Evolutionary conservation across 2,797 vertebrate species (phyloP), one percentile per base, ranked within the genome.

Genomic region (Enteromius radiatus): DNA sequence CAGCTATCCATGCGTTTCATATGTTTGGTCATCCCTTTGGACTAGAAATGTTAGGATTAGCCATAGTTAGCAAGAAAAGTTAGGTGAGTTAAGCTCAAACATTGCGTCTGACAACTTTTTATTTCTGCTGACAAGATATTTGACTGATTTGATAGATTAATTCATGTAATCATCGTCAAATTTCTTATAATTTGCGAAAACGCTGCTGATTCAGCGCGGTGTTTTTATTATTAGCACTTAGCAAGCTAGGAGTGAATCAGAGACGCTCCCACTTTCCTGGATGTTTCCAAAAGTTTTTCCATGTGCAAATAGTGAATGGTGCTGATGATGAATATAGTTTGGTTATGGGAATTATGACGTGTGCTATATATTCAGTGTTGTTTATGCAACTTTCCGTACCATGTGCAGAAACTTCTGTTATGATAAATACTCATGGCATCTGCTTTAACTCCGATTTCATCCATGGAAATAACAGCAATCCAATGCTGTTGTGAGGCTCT

Each of bases 211-310:
- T 54, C 8, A 56, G 61, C 47, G 1, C 15, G 5, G 26, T 65
- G 59, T 74, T 65, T 10, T 75, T 75, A 82, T 74, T 65, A 75
- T 75, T 75, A 82, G 70, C 71, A 75, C 61, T 56, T 56, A 77
- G 80, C 80, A 75, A 54, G 71, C 47, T 81, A 81, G 64, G 15
- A 43, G 14, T 43, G 19, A 31, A 28, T 3, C 12, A 36, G 19
- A 19, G 76, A 49, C 43, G 17, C 26, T 28, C 69, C 12, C 5
- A 19, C 36, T 69, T 70, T 54, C 11, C 17, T 33, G 5, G 1
- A 5, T 21, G 31, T 21, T 69, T 56, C 28, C 21, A 67, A 21
- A 68, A 1, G 38, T 80, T 5, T 80, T 17, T 59, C 31, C 26
- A 17, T 17, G 28, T 36, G 41, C 9, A 36, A 36, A 59, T 19